A percentile compares a stretch with the other conserved stretches of the same genome.
These are phyloP conservation scores for Matsumurasca onukii DNA, from an alignment of 1,140 invertebrate genomes.

Conservation along the genomic window DNA sequence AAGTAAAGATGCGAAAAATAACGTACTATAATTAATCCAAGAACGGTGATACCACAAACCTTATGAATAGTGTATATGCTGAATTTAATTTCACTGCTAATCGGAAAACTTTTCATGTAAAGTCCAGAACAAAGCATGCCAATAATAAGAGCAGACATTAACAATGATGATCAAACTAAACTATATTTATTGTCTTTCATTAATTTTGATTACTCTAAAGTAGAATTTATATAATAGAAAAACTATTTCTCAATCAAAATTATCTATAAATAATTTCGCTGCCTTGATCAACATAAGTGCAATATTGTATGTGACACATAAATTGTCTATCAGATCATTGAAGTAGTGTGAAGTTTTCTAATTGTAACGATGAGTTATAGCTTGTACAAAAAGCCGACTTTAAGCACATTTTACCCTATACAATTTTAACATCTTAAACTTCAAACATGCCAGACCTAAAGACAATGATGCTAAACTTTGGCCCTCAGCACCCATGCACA, in stretches of 20 bases:
- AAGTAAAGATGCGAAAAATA: conserved; percentile 28
- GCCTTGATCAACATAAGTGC: conserved; percentile 24
- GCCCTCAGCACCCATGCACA: conserved; percentile 16
- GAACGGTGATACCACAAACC: conserved; percentile 27
- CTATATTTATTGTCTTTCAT: conserved; percentile 30
- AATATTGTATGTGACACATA: conserved; percentile 24
- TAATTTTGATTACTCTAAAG: conserved; percentile 30
- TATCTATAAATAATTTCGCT: conserved; percentile 30
- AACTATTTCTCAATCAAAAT: conserved; percentile 29
- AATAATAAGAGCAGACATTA: conserved; percentile 31
- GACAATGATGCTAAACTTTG: conserved; percentile 31
- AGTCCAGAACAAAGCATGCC: conserved; percentile 29
- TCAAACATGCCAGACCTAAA: conserved; percentile 9
- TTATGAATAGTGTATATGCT: conserved; percentile 30
- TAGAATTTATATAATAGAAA: conserved; percentile 28
- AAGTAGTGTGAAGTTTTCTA: conserved; percentile 10
- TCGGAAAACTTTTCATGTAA: conserved; percentile 28
- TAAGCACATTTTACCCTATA: conserved; percentile 29
- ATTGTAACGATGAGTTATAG: too few species aligned
- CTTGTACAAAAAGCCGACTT: conserved; percentile 16
- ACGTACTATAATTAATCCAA: conserved; percentile 30
- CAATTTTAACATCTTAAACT: conserved; percentile 23
- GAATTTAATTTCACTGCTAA: conserved; percentile 30
- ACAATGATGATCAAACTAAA: conserved; percentile 28
- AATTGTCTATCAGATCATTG: conserved; percentile 28